These are phyloP conservation scores for Halictus rubicundus DNA, from an alignment of 1,140 invertebrate genomes.

Conservation along the genomic window DNA sequence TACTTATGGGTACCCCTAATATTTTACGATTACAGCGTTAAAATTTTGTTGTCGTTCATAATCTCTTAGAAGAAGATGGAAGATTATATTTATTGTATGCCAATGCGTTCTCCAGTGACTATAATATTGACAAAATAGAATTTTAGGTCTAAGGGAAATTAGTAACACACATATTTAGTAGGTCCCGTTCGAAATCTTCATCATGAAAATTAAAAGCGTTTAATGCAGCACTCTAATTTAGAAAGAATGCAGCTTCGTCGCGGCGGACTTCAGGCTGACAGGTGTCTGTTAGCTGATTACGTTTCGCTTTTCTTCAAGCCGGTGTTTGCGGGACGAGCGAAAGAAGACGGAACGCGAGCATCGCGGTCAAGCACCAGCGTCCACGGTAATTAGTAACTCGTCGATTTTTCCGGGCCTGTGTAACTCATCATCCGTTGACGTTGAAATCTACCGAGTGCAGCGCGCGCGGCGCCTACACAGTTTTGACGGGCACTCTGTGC, in stretches of 20 bases:
- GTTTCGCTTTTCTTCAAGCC: background rate
- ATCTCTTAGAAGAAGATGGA: too few relatives aligned
- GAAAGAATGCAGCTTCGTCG: background rate
- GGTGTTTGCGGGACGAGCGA: background rate
- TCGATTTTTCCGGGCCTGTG: slow-evolving; percentile 17
- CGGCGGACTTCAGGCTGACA: background rate
- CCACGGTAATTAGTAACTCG: slow-evolving; percentile 12
- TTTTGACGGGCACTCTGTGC: slow-evolving; percentile 24
- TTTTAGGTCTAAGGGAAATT: too few relatives aligned
- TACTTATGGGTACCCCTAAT: too few relatives aligned
- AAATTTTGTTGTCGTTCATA: too few relatives aligned
- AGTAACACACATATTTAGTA: too few relatives aligned
- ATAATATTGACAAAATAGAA: too few relatives aligned
- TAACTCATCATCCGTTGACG: slow-evolving; percentile 26
- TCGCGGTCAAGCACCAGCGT: background rate
- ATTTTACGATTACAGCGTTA: too few relatives aligned
- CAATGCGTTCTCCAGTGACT: too few relatives aligned
- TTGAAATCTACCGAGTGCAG: slow-evolving; percentile 28
- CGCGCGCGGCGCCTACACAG: slow-evolving; percentile 33
- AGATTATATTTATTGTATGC: too few relatives aligned
- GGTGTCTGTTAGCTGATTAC: background rate
- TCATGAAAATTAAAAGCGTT: too few relatives aligned
- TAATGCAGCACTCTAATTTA: too few relatives aligned
- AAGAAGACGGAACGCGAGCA: background rate
- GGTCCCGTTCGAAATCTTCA: too few relatives aligned